These are phyloP conservation scores for Montipora capricornis DNA, from an alignment of 64 coral and sea anemone species.

Conservation along the genomic window DNA sequence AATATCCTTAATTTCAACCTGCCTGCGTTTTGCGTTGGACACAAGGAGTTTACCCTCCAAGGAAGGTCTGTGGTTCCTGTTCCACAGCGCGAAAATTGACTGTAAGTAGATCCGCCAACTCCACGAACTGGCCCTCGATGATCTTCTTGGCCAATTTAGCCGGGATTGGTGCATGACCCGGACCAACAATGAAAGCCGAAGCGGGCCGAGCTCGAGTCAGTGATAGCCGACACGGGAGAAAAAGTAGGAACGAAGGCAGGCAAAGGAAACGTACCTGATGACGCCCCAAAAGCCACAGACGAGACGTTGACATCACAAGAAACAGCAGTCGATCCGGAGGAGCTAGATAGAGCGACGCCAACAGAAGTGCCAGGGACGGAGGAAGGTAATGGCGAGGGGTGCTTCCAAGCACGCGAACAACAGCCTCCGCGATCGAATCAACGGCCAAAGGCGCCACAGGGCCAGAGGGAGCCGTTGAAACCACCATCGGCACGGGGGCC, in stretches of 20 bases:
- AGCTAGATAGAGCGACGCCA: not conserved
- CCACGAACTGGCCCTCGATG: not conserved
- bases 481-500: not conserved
- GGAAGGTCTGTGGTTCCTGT: not conserved
- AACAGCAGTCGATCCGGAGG: not conserved
- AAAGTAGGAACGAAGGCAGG: not conserved
- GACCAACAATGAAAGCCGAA: slow-evolving; percentile 26
- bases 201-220: slow-evolving; percentile 5
- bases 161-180: slow-evolving; percentile 18
- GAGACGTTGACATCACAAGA: not conserved
- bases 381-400: not conserved
- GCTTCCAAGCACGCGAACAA: not conserved
- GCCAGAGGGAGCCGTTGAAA: not conserved
- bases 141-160: not conserved
- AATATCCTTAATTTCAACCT: not conserved
- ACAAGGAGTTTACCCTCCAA: not conserved
- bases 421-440: not conserved
- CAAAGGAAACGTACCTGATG: slow-evolving; percentile 7
- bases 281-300: no score
- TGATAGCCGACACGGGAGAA: not conserved
- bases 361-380: not conserved
- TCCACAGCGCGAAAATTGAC: not conserved
- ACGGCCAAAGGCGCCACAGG: not conserved
- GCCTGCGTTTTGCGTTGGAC: not conserved
- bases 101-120: not conserved